Percentiles rank a stretch among this genome's conserved stretches.
Conservation (phyloP, 30 jellyfish, hydroid and myxozoan species). For the Mastigias papua region DNA sequence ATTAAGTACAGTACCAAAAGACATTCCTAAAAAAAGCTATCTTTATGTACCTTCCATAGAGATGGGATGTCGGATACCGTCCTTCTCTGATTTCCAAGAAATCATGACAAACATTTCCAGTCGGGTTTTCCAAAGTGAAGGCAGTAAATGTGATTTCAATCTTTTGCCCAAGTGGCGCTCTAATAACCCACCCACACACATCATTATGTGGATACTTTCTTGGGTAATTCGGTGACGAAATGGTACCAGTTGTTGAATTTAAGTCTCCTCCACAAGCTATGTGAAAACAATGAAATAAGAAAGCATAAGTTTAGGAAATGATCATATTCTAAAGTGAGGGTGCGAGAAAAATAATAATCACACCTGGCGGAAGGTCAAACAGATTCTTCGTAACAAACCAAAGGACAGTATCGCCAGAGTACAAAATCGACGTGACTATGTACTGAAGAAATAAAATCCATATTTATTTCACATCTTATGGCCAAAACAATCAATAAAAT, state of each 20-base stretch:
- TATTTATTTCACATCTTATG: too few species aligned
- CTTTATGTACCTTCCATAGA: slow-evolving; percentile 47
- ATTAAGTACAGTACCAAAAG: neutral
- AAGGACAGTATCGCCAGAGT: too few species aligned
- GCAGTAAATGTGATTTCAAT: slow-evolving; percentile 65
- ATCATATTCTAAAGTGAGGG: too few species aligned
- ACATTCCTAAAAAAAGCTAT: neutral
- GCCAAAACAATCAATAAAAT: too few species aligned
- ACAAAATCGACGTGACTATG: too few species aligned
- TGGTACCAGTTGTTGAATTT: slow-evolving; percentile 58
- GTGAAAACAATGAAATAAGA: neutral
- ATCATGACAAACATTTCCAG: slow-evolving; percentile 59
- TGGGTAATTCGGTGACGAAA: slow-evolving; percentile 72
- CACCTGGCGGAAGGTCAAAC: too few species aligned
- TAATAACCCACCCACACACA: slow-evolving; percentile 84
- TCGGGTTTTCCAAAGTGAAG: slow-evolving; percentile 60
- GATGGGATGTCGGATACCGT: slow-evolving; percentile 61
- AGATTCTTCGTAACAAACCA: too few species aligned
- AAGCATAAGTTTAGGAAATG: neutral
- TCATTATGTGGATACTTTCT: slow-evolving; percentile 54
- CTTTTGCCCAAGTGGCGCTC: slow-evolving; percentile 79
- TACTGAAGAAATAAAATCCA: too few species aligned
- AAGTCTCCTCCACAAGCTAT: slow-evolving; percentile 88
- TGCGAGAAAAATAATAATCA: too few species aligned
- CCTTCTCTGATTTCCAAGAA: slow-evolving; percentile 80